phyloP scores from a whole-genome alignment of 2,113 vertebrate species.

The Pseudois nayaur region DNA sequence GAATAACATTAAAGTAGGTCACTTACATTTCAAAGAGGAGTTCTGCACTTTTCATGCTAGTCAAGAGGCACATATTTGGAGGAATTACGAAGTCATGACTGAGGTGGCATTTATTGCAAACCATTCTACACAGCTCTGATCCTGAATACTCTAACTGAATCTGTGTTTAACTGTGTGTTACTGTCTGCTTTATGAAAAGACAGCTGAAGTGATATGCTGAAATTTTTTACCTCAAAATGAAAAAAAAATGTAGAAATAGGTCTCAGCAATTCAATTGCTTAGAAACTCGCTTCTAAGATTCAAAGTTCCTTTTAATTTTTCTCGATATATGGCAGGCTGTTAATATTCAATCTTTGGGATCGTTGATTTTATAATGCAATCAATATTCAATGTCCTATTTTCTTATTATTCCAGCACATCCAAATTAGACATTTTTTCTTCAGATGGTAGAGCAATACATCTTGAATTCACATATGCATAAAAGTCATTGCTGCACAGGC shows the following conservation, averaged over 20 bases:
- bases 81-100: background rate
- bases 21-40: constrained; percentile 37
- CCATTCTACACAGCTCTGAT: background rate
- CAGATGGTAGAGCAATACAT: background rate
- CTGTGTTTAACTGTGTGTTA: background rate
- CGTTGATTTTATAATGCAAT: background rate
- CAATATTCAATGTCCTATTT: constrained; percentile 8
- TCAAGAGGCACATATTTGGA: background rate
- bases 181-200: constrained; percentile 5
- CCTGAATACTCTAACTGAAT: background rate
- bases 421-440: constrained; percentile 40
- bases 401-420: background rate
- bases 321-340: background rate
- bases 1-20: background rate
- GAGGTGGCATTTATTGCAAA: background rate
- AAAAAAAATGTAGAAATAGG: background rate
- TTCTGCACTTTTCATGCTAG: background rate
- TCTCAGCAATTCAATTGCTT: constrained; percentile 16
- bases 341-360: background rate
- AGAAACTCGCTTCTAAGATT: background rate
- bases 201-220: background rate
- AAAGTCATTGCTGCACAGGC: background rate
- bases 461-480: background rate
- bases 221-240: background rate
- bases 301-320: background rate